Evolutionary conservation across 2,888 invertebrate species (phyloP).

Genomic region (Lochmaea capreae): DNA sequence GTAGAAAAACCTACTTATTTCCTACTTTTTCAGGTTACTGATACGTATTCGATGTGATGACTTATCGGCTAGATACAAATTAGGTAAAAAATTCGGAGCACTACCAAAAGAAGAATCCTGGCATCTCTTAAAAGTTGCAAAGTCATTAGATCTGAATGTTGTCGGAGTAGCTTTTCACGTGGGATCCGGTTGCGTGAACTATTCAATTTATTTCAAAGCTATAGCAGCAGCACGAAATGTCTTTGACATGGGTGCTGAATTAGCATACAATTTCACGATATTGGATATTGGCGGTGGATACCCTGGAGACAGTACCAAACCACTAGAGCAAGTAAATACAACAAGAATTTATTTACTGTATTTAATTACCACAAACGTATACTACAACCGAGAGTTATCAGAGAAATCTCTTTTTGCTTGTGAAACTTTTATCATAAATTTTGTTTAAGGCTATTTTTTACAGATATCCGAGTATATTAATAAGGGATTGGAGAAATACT

Average conservation of each 20-base stretch:
- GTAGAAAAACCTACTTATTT: neutral
- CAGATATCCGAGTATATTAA: constrained; percentile 66
- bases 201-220: constrained; percentile 32
- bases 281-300: constrained; percentile 46
- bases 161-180: constrained; percentile 46
- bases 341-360: neutral
- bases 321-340: constrained; percentile 74
- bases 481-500: constrained; percentile 67
- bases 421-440: too few relatives aligned
- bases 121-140: neutral
- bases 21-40: neutral
- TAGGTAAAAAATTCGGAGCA: neutral
- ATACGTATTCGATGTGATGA: constrained; percentile 5
- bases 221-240: constrained; percentile 37
- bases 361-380: too few relatives aligned
- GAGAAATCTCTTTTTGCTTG: too few relatives aligned
- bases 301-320: constrained; percentile 62
- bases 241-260: constrained; percentile 33
- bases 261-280: constrained; percentile 39
- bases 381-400: too few relatives aligned
- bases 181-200: constrained; percentile 38
- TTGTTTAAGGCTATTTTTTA: constrained; percentile 11
- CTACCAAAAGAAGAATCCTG: neutral
- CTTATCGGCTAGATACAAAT: neutral
- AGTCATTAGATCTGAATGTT: constrained; percentile 29